Evolutionary conservation across 2,888 invertebrate species (phyloP).

Genomic region (Drosophila melanocephala): DNA sequence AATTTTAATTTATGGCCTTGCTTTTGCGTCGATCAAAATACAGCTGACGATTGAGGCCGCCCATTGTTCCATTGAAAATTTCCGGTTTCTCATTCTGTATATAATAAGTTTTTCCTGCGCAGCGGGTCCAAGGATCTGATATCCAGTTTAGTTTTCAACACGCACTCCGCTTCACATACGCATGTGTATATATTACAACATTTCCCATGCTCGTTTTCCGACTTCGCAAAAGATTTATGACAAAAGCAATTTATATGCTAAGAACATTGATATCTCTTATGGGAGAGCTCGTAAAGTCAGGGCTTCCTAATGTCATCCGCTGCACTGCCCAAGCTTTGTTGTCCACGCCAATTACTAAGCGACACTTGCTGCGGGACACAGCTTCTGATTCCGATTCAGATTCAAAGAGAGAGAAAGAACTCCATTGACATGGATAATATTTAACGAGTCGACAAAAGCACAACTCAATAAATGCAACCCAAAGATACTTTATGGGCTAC

Average conservation of each 20-base stretch:
- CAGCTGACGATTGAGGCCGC: slow-evolving; percentile 50
- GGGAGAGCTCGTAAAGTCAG: slow-evolving; percentile 38
- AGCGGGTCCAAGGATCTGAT: slow-evolving; percentile 18
- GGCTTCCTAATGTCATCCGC: slow-evolving; percentile 40
- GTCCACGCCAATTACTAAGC: slow-evolving; percentile 62
- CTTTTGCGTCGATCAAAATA: slow-evolving; percentile 48
- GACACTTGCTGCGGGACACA: slow-evolving; percentile 30
- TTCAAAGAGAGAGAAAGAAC: slow-evolving; percentile 2
- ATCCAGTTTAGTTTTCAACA: slow-evolving; percentile 47
- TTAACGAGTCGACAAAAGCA: slow-evolving; percentile 71
- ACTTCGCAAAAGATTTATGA: slow-evolving; percentile 58
- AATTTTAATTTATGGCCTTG: slow-evolving; percentile 59
- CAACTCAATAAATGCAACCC: slow-evolving; percentile 57
- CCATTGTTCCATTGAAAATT: slow-evolving; percentile 22
- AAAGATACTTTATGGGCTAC: slow-evolving; percentile 71
- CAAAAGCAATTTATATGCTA: slow-evolving; percentile 57
- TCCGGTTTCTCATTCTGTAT: slow-evolving; percentile 22
- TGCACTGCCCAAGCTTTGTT: slow-evolving; percentile 36
- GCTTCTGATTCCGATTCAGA: slow-evolving; percentile 13
- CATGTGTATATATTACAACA: slow-evolving; percentile 11
- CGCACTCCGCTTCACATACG: not conserved
- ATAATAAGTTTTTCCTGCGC: slow-evolving; percentile 4
- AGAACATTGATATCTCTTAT: slow-evolving; percentile 50
- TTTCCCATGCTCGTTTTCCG: slow-evolving; percentile 54
- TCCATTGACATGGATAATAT: slow-evolving; percentile 50